Evolutionary conservation across 2,113 vertebrate genomes (phyloP).

Genomic region (Heterochromis multidens): DNA sequence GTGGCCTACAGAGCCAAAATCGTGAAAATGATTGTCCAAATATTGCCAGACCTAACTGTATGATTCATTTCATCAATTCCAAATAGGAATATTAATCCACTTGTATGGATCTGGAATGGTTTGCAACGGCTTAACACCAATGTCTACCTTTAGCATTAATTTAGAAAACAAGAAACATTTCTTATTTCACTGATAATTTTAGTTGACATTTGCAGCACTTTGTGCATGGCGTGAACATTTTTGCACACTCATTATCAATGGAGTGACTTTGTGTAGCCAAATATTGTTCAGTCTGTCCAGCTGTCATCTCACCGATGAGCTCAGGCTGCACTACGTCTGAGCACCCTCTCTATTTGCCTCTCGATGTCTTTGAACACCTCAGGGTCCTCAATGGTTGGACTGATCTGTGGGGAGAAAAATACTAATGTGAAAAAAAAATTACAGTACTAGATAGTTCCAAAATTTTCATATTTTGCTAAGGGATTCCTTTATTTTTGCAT

Average conservation of each 20-base stretch:
- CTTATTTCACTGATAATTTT: background rate
- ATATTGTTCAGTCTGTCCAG: background rate
- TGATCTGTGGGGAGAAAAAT: conserved; percentile 74
- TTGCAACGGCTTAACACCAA: background rate
- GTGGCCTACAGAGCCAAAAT: background rate
- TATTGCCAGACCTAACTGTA: background rate
- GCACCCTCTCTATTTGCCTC: conserved; percentile 64
- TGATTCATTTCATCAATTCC: background rate
- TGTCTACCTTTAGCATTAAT: background rate
- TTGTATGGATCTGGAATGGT: background rate
- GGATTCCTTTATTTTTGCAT: background rate
- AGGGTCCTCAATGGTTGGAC: conserved; percentile 92
- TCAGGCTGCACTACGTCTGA: conserved; percentile 21
- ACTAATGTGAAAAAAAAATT: background rate
- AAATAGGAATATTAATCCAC: background rate
- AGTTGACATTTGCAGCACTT: background rate
- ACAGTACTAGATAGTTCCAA: background rate
- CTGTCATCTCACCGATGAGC: background rate
- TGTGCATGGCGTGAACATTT: background rate
- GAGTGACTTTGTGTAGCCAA: background rate
- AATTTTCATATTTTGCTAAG: too few relatives aligned
- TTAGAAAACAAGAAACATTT: background rate
- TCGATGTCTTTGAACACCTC: conserved; percentile 85
- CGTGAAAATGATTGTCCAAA: background rate
- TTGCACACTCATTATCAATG: background rate